phyloP scores from a whole-genome alignment of 2,797 vertebrate genomes.

The Helostoma temminkii region DNA sequence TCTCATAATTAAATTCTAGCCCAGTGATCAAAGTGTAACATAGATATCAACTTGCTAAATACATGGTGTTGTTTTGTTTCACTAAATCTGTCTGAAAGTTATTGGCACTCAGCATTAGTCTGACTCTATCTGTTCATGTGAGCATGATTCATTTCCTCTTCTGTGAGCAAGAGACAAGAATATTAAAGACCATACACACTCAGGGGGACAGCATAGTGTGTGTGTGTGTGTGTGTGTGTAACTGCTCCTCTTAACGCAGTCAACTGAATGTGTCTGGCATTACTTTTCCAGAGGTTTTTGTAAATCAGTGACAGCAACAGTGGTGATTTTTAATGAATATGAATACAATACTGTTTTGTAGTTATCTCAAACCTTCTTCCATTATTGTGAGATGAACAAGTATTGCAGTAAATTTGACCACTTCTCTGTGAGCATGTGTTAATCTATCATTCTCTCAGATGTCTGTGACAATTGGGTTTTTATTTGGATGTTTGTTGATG shows the following conservation, averaged over 20 bases:
- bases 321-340: slow-evolving; percentile 9
- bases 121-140: no score
- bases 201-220: background rate
- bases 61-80: background rate
- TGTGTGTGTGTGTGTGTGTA: background rate
- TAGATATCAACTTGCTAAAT: no score
- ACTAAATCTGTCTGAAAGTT: no score
- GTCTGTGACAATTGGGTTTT: background rate
- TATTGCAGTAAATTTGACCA: no score
- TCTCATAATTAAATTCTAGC: no score
- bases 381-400: background rate
- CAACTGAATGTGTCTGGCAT: background rate
- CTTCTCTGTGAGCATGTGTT: no score
- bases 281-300: background rate
- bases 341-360: background rate
- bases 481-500: no score
- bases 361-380: background rate
- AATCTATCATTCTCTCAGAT: background rate
- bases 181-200: background rate
- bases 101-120: background rate
- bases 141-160: background rate
- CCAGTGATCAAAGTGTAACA: no score
- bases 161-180: background rate
- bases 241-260: background rate
- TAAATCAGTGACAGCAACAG: slow-evolving; percentile 6